phyloP scores from a whole-genome alignment of 1,140 invertebrate genomes.

The Mya arenaria region DNA sequence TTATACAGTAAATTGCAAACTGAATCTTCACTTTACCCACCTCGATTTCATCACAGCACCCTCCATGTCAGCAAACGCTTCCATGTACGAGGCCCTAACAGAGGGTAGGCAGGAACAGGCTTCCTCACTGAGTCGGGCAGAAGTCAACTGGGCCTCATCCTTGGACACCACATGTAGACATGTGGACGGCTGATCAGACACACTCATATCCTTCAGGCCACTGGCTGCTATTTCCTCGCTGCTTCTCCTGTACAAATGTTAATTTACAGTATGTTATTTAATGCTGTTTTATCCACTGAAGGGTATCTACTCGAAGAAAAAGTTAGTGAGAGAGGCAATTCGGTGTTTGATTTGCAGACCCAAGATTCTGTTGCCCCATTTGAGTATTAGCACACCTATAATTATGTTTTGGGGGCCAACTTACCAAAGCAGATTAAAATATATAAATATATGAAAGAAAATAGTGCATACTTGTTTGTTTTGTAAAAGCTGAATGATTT shows the following conservation, averaged over 20 bases:
- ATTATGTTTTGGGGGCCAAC: no score
- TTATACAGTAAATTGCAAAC: no score
- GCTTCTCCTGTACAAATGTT: not conserved
- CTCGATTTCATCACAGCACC: constrained; percentile 67
- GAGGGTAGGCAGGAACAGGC: constrained; percentile 34
- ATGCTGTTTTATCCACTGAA: no score
- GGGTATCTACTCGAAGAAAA: no score
- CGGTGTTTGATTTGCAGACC: no score
- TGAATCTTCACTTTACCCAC: constrained; percentile 46
- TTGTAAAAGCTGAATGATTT: no score
- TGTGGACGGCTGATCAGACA: constrained; percentile 41
- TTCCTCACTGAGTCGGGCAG: constrained; percentile 57
- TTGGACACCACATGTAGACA: constrained; percentile 68
- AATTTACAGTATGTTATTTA: not conserved
- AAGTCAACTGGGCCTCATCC: constrained; percentile 65
- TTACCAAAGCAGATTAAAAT: no score
- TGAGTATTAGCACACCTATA: no score
- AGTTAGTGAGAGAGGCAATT: no score
- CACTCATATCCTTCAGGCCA: constrained; percentile 64
- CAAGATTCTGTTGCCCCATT: no score
- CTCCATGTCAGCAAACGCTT: constrained; percentile 64
- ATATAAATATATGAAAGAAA: no score
- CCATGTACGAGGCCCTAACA: constrained; percentile 73
- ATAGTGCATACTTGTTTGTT: no score
- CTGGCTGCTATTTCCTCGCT: constrained; percentile 56